Percentiles rank a stretch among this genome's conserved stretches.
Evolutionary conservation across 1,140 invertebrate genomes (phyloP).

Genomic region (Halotydeus destructor): DNA sequence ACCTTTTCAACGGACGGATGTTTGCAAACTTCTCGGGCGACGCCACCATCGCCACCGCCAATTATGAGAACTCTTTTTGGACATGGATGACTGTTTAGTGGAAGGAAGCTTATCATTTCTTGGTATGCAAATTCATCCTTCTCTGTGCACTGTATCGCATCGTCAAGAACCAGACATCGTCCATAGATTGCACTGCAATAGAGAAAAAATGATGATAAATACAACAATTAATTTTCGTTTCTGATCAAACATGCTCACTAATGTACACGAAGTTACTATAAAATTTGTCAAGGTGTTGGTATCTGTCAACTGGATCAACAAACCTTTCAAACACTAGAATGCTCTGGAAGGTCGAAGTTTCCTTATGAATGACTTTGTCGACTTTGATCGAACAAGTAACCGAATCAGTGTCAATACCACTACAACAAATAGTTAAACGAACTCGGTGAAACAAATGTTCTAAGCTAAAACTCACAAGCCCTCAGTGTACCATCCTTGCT

Average conservation of each 20-base stretch:
- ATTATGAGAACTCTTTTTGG: conserved; percentile 70
- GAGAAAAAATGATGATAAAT: conserved; percentile 1
- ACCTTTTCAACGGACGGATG: conserved; percentile 69
- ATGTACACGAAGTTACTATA: background rate
- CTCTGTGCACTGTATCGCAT: conserved; percentile 90
- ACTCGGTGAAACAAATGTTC: too few species aligned
- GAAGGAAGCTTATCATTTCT: conserved; percentile 92
- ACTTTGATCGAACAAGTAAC: conserved; percentile 65
- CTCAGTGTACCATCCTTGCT: too few species aligned
- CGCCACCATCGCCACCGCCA: conserved; percentile 91
- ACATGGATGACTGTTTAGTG: conserved; percentile 68
- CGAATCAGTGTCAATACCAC: background rate
- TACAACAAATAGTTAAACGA: too few species aligned
- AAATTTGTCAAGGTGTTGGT: conserved; percentile 8
- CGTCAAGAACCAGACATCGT: conserved; percentile 70
- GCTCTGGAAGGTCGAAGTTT: conserved; percentile 70
- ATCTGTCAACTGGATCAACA: too few species aligned
- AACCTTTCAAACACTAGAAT: conserved; percentile 69
- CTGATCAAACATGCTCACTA: background rate
- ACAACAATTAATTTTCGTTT: background rate
- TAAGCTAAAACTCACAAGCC: too few species aligned
- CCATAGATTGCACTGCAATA: conserved; percentile 56
- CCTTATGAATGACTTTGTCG: conserved; percentile 53
- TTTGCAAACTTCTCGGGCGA: conserved; percentile 80
- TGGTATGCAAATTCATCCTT: conserved; percentile 93